A percentile compares a stretch with the other conserved stretches of the same genome.
These are phyloP conservation scores for rabbit (Oryctolagus cuniculus) DNA, from an alignment of 2,113 vertebrate genomes.

Conservation along the genomic window DNA sequence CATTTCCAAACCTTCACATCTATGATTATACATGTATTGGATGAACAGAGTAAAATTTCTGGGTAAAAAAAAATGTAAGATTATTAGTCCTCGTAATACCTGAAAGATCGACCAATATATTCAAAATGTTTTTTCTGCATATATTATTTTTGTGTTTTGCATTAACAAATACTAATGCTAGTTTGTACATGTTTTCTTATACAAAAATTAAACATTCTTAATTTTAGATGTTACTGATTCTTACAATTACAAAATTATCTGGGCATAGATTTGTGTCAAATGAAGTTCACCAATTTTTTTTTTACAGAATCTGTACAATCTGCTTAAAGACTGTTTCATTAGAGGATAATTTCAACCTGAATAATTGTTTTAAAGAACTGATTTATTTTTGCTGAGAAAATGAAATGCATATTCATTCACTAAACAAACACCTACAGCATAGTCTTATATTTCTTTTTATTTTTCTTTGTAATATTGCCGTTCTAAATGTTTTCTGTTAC, in stretches of 20 bases:
- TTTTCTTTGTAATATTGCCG: slow-evolving; percentile 40
- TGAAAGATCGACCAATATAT: slow-evolving; percentile 35
- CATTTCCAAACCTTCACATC: neutral
- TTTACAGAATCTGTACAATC: slow-evolving; percentile 8
- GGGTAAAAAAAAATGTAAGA: neutral
- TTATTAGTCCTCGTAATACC: slow-evolving; percentile 6
- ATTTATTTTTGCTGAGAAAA: slow-evolving; percentile 60
- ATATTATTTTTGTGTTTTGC: slow-evolving; percentile 51
- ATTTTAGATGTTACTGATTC: slow-evolving; percentile 50
- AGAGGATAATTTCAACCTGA: neutral
- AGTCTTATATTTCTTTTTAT: slow-evolving; percentile 22
- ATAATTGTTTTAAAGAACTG: slow-evolving; percentile 9
- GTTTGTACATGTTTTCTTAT: slow-evolving; percentile 8
- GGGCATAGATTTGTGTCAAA: slow-evolving; percentile 13
- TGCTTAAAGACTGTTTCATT: neutral
- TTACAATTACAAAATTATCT: slow-evolving; percentile 45
- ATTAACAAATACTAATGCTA: slow-evolving; percentile 37
- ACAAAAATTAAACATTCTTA: slow-evolving; percentile 62
- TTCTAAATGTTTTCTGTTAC: neutral
- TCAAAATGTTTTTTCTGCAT: neutral
- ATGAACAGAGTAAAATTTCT: slow-evolving; percentile 3
- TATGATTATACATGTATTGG: neutral
- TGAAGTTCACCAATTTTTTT: neutral
- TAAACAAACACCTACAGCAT: neutral
- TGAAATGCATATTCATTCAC: slow-evolving; percentile 17